phyloP scores from a whole-genome alignment of 2,888 invertebrate genomes.

The Chloromyia formosa region DNA sequence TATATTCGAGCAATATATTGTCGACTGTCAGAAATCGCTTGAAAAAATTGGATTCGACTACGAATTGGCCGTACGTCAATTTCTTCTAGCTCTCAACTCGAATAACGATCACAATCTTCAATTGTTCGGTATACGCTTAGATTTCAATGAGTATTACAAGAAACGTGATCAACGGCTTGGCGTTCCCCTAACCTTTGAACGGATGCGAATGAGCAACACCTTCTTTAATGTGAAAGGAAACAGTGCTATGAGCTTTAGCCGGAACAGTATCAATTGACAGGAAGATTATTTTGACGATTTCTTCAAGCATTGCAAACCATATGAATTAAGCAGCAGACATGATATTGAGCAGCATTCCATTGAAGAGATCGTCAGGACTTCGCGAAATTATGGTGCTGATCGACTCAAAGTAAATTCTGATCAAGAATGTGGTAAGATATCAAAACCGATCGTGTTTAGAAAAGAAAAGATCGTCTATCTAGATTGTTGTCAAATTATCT shows the following conservation, averaged over 20 bases:
- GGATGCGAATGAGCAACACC: conserved; percentile 70
- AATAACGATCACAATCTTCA: conserved; percentile 88
- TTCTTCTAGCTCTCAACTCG: conserved; percentile 83
- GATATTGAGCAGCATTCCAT: too few relatives aligned
- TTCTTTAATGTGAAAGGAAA: conserved; percentile 51
- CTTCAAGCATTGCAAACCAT: background rate
- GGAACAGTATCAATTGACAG: conserved; percentile 53
- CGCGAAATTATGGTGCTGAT: too few relatives aligned
- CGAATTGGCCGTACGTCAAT: conserved; percentile 85
- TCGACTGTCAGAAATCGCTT: conserved; percentile 55
- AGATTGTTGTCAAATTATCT: conserved; percentile 51
- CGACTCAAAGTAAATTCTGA: too few relatives aligned
- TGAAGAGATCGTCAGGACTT: too few relatives aligned
- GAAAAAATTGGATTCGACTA: conserved; percentile 59
- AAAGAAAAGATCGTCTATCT: conserved; percentile 47
- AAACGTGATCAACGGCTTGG: conserved; percentile 80
- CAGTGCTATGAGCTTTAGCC: conserved; percentile 51
- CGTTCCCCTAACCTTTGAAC: conserved; percentile 72
- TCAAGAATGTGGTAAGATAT: background rate
- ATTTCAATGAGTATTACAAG: conserved; percentile 96
- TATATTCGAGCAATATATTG: conserved; percentile 59
- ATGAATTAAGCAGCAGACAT: too few relatives aligned
- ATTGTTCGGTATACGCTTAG: conserved; percentile 88
- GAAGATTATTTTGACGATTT: conserved; percentile 12
- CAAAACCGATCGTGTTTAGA: conserved; percentile 44